These are phyloP conservation scores for Eudemis profundana DNA, from an alignment of 2,888 invertebrate species.

Conservation along the genomic window DNA sequence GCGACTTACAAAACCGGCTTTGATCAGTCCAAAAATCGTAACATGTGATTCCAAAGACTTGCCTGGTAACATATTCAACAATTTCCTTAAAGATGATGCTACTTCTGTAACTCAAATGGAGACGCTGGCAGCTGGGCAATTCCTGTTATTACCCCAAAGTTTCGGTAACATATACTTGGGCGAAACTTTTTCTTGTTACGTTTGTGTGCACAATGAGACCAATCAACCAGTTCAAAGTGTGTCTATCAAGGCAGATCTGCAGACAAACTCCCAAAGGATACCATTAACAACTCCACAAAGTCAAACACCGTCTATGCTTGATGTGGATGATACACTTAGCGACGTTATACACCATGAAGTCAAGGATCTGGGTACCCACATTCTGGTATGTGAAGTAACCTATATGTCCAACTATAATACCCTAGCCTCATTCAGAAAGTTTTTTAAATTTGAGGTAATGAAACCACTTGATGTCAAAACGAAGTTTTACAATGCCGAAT, in stretches of 20 bases:
- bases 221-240: constrained; percentile 93
- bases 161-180: constrained; percentile 99
- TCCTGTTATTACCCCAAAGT: constrained; percentile 96
- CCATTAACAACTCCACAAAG: constrained; percentile 91
- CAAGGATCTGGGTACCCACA: constrained; percentile 99
- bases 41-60: constrained; percentile 94
- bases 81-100: constrained; percentile 92
- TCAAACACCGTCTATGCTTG: constrained; percentile 85
- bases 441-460: constrained; percentile 98
- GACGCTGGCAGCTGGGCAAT: constrained; percentile 94
- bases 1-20: constrained; percentile 96
- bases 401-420: constrained; percentile 92
- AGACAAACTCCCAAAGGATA: constrained; percentile 95
- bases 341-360: constrained; percentile 99
- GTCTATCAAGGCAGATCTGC: constrained; percentile 95
- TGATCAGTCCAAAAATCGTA: constrained; percentile 92
- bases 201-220: constrained; percentile 98
- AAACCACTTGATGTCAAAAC: constrained; percentile 99
- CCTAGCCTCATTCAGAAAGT: constrained; percentile 95
- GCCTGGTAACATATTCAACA: constrained; percentile 92
- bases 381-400: constrained; percentile 98
- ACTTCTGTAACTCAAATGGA: constrained; percentile 93
- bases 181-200: constrained; percentile 98
- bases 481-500: constrained; percentile 97
- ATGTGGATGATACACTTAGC: constrained; percentile 94